Evolutionary conservation across 2,113 vertebrate genomes (phyloP), one percentile per base, ranked within the genome.

Genomic region (Phylloscopus trochiloides): DNA sequence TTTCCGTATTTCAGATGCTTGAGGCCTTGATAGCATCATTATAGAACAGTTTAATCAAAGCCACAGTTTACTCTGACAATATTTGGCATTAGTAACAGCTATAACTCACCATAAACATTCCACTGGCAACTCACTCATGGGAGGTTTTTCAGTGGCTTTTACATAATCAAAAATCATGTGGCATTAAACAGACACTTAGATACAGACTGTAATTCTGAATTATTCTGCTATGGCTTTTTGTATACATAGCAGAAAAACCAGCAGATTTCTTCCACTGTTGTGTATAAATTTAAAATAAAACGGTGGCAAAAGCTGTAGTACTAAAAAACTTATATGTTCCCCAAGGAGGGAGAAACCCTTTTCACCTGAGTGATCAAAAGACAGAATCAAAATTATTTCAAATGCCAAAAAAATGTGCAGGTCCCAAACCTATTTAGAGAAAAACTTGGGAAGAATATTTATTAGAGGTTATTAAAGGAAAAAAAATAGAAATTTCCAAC

Each of bases 31-130:
- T 38, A 93, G 67, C 81, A 93, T 90, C 78, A 84, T 95, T 91
- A 95, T 40, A 55, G 67, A 90, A 79, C 82, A 38, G 79, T 88
- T 97, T 94, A 95, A 90, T 88, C 71, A 72, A 90, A 67, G 34
- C 78, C 89, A 82, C 61, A 91, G 90, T 90, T 96, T 58, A 95
- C 21, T 88, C 81, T 88, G 71, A 92, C 74, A 95, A 94, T 73
- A 92, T 86, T 57, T 92, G 87, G 65, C 85, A 86, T 86, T 75
- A 79, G 43, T 67, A 93, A 81, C 91, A 92, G 81, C 74, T 77
- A 55, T 87, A 91, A 78, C 34, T 72, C 88, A 72, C 63, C 85
- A 52, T 22, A 92, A 94, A 96, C 74, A 74, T 71, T 85, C 51
- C 93, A 94, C 67, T 79, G 67, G 81, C 91, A 90, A 70, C 36